Evolutionary conservation across 1,140 invertebrate genomes (phyloP), one percentile per base, ranked within the genome.

Genomic region (Halotydeus destructor): DNA sequence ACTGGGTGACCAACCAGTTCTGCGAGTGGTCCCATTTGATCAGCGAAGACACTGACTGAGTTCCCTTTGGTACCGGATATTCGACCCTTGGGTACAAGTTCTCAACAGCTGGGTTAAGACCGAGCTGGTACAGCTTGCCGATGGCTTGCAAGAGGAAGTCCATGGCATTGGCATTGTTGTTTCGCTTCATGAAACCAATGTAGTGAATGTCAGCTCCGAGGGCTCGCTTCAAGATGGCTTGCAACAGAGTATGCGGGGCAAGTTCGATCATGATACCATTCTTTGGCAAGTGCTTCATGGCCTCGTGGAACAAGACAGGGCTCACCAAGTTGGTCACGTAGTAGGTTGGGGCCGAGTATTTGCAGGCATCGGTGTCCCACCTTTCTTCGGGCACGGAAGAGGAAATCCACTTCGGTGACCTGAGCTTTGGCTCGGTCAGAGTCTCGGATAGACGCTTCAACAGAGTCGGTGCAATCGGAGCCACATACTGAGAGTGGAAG

Each of bases 281-380:
- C 45, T 73, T 69, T 4, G 88, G 91, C 3, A 96, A 65, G 54
- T 83, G 73, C 45, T 69, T 56, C 26, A 93, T 51, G 19, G 78
- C 84, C 54, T 88, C 82, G 48, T 69, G 59, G 53, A 74, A 73
- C 37, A 70, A 52, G 0, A 73, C 65, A 37, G 68, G 65, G 25
- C 78, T 83, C 8, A 91, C 65, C 28, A 96, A 65, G 60, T 97
- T 98, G 65, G 94, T 93, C 1, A 91, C 85, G 58, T 91, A 83
- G 61, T 98, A 98, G 18, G 76, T 80, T 5, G 82, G 74, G 32
- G 84, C 88, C 28, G 81, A 86, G 40, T 73, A 64, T 53, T 75
- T 69, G 0, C 84, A 81, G 50, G 83, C 52, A 1, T 76, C 67
- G 0, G 72, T 68, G 21, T 67, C 62, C 84, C 85, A 91, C n/a